Conservation (phyloP, 2,888 invertebrate genomes). For the Luffia ferchaultella region DNA sequence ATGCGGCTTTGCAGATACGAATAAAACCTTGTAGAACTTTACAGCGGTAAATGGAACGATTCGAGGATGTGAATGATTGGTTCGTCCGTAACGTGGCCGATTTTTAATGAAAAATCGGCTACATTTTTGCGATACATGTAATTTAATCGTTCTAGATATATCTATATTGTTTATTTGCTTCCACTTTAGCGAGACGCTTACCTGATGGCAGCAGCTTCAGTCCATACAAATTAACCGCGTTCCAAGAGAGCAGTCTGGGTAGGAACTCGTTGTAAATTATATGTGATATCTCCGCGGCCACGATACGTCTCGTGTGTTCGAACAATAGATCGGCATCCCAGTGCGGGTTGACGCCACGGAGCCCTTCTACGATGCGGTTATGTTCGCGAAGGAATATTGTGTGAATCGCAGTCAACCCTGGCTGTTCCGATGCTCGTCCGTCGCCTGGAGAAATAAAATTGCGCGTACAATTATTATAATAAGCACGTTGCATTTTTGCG, state of each 20-base stretch:
- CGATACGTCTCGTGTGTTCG: slow-evolving; percentile 79
- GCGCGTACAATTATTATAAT: no score
- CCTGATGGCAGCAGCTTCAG: slow-evolving; percentile 81
- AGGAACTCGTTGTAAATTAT: slow-evolving; percentile 89
- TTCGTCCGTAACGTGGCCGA: no score
- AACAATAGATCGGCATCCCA: slow-evolving; percentile 90
- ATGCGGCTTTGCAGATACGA: no score
- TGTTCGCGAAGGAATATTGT: slow-evolving; percentile 90
- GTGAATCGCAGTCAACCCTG: slow-evolving; percentile 87
- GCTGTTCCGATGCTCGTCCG: slow-evolving; percentile 92
- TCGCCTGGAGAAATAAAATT: slow-evolving; percentile 70
- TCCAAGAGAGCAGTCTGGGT: slow-evolving; percentile 90
- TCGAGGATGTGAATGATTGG: no score
- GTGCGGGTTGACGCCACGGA: slow-evolving; percentile 84
- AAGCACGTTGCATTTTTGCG: no score
- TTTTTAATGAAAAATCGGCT: no score
- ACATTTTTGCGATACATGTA: no score
- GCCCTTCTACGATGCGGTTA: slow-evolving; percentile 82
- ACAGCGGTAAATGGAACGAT: no score
- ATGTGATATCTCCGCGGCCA: slow-evolving; percentile 82
- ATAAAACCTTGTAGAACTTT: no score
- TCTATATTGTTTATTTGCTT: no score
- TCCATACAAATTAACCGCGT: slow-evolving; percentile 87
- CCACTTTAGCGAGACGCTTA: slow-evolving; percentile 22
- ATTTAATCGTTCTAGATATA: no score